A percentile compares a stretch with the other conserved stretches of the same genome.
phyloP scores from a whole-genome alignment of 2,888 invertebrate species.

The Melieria omissa region DNA sequence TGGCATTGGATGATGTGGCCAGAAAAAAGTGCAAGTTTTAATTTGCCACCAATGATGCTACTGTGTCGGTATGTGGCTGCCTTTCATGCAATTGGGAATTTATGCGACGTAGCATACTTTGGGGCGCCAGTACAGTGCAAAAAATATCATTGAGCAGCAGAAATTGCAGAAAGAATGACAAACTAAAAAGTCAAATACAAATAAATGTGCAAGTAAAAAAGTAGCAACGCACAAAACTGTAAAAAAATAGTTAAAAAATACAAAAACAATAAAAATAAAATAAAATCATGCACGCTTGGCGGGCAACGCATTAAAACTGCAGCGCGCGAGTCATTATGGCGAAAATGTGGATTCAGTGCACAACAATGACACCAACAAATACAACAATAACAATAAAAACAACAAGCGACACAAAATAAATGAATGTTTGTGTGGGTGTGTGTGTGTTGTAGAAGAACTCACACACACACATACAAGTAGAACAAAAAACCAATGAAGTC shows the following conservation, averaged over 20 bases:
- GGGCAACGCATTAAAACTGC: slow-evolving; percentile 23
- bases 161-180: neutral
- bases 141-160: neutral
- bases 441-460: neutral
- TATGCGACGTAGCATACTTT: slow-evolving; percentile 7
- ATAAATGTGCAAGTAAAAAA: neutral
- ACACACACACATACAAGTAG: slow-evolving; percentile 4
- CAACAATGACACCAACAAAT: slow-evolving; percentile 1
- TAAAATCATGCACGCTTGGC: neutral
- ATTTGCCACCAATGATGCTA: slow-evolving; percentile 17
- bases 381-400: neutral
- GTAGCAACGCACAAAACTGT: too few relatives aligned
- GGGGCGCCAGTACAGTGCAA: neutral
- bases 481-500: slow-evolving; percentile 6
- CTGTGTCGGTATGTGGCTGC: neutral
- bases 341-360: slow-evolving; percentile 25
- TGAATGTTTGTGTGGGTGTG: neutral
- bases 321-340: slow-evolving; percentile 23
- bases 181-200: too few relatives aligned
- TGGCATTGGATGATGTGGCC: neutral
- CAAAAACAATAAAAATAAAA: too few relatives aligned
- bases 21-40: slow-evolving; percentile 12
- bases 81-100: slow-evolving; percentile 19
- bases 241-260: too few relatives aligned
- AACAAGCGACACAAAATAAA: neutral